Percentiles rank a stretch among this genome's conserved stretches.
Conservation (phyloP, 2,113 vertebrate genomes). For the Typhlomys cinereus region DNA sequence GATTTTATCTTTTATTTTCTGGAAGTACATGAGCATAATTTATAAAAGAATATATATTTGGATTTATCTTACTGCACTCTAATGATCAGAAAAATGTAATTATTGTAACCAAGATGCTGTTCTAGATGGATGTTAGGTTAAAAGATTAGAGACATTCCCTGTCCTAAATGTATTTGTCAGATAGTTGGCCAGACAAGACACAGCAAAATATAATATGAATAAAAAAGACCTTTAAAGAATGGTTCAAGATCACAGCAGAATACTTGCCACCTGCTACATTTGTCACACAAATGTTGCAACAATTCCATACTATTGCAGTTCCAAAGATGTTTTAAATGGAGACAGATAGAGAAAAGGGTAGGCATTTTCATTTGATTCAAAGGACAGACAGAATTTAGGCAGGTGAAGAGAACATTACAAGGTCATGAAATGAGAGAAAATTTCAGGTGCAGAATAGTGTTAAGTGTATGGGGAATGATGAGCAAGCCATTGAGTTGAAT, state of each 20-base stretch:
- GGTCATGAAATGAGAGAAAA: not conserved
- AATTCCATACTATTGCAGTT: not conserved
- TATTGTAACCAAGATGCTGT: not conserved
- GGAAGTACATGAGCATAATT: not conserved
- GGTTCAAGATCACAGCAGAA: not conserved
- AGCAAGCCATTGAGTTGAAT: not conserved
- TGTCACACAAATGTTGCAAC: not conserved
- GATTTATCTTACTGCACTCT: not conserved
- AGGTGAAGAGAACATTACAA: not conserved
- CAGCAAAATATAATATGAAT: not conserved
- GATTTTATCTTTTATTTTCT: not conserved
- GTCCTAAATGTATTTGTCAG: not conserved
- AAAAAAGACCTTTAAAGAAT: not conserved
- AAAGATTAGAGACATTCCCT: not conserved
- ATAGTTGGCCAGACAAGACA: not conserved
- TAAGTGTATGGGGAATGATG: not conserved
- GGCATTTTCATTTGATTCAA: not conserved
- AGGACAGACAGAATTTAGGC: not conserved
- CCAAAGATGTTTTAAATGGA: not conserved
- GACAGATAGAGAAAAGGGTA: not conserved
- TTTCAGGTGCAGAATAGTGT: not conserved
- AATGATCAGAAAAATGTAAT: not conserved
- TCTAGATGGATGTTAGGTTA: not conserved
- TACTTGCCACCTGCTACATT: not conserved
- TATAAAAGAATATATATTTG: not conserved